phyloP scores from a whole-genome alignment of 2,888 invertebrate species.

The Patella caerulea region DNA sequence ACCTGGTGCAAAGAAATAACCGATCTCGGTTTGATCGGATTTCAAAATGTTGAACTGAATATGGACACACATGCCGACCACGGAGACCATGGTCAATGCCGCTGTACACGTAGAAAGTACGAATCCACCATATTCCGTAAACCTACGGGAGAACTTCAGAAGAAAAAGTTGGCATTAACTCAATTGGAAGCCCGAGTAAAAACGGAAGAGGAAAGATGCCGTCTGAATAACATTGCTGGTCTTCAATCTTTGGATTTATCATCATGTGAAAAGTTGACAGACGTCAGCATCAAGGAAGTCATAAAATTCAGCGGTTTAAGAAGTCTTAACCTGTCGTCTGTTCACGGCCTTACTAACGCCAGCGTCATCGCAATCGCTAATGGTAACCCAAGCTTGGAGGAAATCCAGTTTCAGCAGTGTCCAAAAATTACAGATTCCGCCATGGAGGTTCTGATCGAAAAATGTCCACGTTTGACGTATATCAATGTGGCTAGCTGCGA shows the following conservation, averaged over 20 bases:
- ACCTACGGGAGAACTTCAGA: constrained; percentile 44
- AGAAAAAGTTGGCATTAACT: constrained; percentile 31
- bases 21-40: constrained; percentile 79
- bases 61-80: constrained; percentile 39
- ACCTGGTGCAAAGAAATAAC: constrained; percentile 80
- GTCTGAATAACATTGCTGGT: constrained; percentile 55
- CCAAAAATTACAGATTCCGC: constrained; percentile 80
- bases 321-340: constrained; percentile 78
- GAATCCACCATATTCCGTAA: constrained; percentile 56
- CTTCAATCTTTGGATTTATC: constrained; percentile 78
- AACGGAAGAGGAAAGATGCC: constrained; percentile 33
- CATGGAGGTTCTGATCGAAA: constrained; percentile 73
- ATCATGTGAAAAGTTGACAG: constrained; percentile 81
- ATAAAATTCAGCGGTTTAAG: constrained; percentile 79
- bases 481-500: constrained; percentile 78
- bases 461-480: constrained; percentile 74
- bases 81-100: constrained; percentile 47
- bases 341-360: constrained; percentile 79
- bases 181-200: constrained; percentile 32
- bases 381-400: constrained; percentile 81
- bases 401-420: constrained; percentile 79
- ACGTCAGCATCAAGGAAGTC: constrained; percentile 80
- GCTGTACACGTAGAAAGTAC: constrained; percentile 45
- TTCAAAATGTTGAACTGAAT: constrained; percentile 32
- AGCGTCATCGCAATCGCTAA: constrained; percentile 78